A percentile compares a stretch with the other conserved stretches of the same genome.
Conservation (phyloP, 1,140 invertebrate species). For the Drosophila cardini region DNA sequence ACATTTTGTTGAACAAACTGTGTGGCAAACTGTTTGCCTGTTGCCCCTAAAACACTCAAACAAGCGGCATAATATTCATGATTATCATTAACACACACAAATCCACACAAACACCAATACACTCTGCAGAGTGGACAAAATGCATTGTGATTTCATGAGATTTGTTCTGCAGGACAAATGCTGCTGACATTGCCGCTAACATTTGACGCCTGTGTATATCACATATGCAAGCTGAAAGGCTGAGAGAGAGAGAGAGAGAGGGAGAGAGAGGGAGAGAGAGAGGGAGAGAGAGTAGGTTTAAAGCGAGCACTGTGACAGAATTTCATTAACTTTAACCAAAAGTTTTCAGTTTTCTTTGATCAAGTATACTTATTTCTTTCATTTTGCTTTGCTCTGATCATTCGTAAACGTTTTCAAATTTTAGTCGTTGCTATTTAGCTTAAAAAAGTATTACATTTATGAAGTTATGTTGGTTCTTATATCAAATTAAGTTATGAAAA, state of each 20-base stretch:
- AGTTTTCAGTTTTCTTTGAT: too few relatives aligned
- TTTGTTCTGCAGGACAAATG: constrained; percentile 39
- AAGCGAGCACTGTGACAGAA: too few relatives aligned
- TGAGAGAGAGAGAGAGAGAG: constrained; percentile 1
- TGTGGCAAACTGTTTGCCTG: constrained; percentile 55
- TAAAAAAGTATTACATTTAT: too few relatives aligned
- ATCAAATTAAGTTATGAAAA: too few relatives aligned
- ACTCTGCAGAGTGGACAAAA: constrained; percentile 1
- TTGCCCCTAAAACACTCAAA: constrained; percentile 41
- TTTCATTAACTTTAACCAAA: too few relatives aligned
- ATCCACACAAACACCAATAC: constrained; percentile 19
- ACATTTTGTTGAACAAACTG: constrained; percentile 64
- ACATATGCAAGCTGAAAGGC: constrained; percentile 43
- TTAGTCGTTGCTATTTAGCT: too few relatives aligned
- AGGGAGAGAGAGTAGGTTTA: too few relatives aligned
- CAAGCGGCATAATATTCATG: constrained; percentile 74
- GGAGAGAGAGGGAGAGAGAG: neutral
- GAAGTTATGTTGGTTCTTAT: too few relatives aligned
- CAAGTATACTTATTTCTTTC: too few relatives aligned
- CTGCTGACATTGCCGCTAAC: constrained; percentile 51
- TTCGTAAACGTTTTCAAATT: too few relatives aligned
- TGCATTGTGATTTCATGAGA: constrained; percentile 49
- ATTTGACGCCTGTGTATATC: constrained; percentile 59
- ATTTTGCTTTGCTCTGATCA: too few relatives aligned
- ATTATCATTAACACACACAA: constrained; percentile 70